These are phyloP conservation scores for Nansenia antarctica DNA, from an alignment of 2,113 vertebrate species.

Conservation along the genomic window DNA sequence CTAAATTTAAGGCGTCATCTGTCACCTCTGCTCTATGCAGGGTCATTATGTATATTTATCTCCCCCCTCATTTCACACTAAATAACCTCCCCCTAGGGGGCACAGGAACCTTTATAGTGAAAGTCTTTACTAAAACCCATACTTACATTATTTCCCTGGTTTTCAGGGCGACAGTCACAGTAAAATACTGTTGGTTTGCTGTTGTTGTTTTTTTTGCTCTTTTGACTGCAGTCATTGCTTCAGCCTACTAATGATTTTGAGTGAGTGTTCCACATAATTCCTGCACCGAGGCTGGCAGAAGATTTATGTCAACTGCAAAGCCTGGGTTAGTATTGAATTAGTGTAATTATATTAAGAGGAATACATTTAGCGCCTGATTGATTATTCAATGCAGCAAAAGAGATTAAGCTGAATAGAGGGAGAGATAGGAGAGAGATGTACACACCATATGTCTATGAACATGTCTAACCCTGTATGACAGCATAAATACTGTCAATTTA, in stretches of 20 bases:
- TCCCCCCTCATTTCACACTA: conserved; percentile 15
- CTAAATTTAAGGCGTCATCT: conserved; percentile 64
- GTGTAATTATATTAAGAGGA: conserved; percentile 52
- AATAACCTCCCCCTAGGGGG: background rate
- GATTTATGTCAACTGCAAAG: conserved; percentile 34
- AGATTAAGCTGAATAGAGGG: too few species aligned
- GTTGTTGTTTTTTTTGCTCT: background rate
- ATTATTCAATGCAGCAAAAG: conserved; percentile 36
- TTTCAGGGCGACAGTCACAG: too few species aligned
- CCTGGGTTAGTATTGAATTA: conserved; percentile 48
- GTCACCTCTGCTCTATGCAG: conserved; percentile 46
- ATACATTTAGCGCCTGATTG: conserved; percentile 35
- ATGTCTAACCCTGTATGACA: background rate
- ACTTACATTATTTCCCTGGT: too few species aligned
- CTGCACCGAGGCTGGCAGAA: background rate
- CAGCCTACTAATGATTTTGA: conserved; percentile 32
- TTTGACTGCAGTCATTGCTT: conserved; percentile 18
- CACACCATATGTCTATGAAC: background rate
- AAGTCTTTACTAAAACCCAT: too few species aligned
- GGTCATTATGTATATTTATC: conserved; percentile 62
- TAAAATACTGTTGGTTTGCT: background rate
- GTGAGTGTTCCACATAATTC: conserved; percentile 16
- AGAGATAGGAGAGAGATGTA: background rate
- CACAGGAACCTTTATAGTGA: conserved; percentile 4
- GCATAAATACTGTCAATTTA: too few species aligned